Conservation (phyloP, 2,113 vertebrate species). For the Mellivora capensis region DNA sequence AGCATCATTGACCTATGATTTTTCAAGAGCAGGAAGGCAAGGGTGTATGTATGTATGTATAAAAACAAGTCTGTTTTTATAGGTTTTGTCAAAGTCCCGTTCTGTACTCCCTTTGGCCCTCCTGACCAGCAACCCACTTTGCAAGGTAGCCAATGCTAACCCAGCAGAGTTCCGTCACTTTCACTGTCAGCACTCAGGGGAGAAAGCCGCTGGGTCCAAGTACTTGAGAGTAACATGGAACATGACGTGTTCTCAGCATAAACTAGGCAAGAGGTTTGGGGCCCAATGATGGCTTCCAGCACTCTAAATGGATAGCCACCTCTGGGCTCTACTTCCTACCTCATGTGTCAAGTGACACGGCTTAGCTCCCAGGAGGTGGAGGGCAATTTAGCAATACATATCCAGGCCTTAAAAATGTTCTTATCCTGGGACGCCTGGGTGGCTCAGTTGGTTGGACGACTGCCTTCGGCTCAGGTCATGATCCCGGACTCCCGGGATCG, state of each 20-base stretch:
- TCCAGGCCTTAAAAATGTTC: not conserved
- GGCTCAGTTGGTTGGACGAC: too few species aligned
- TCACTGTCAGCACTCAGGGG: not conserved
- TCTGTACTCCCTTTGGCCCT: not conserved
- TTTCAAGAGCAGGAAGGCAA: not conserved
- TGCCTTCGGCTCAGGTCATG: too few species aligned
- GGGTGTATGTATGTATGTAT: not conserved
- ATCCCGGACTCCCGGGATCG: too few species aligned
- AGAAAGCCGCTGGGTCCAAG: not conserved
- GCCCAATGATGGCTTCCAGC: not conserved
- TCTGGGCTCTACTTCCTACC: not conserved
- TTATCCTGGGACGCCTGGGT: too few species aligned
- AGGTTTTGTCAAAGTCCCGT: not conserved
- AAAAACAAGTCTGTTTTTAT: not conserved
- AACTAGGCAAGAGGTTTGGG: not conserved
- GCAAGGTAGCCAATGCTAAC: not conserved
- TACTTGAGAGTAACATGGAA: not conserved
- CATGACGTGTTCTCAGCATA: not conserved
- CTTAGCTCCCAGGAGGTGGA: not conserved
- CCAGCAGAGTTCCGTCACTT: not conserved
- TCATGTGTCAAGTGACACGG: not conserved
- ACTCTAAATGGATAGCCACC: not conserved
- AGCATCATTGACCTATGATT: not conserved
- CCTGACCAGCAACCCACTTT: not conserved
- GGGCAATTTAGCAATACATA: not conserved